A percentile compares a stretch with the other conserved stretches of the same genome.
Evolutionary conservation across 2,113 vertebrate genomes (phyloP).

Genomic region (Dasyornis broadbenti): DNA sequence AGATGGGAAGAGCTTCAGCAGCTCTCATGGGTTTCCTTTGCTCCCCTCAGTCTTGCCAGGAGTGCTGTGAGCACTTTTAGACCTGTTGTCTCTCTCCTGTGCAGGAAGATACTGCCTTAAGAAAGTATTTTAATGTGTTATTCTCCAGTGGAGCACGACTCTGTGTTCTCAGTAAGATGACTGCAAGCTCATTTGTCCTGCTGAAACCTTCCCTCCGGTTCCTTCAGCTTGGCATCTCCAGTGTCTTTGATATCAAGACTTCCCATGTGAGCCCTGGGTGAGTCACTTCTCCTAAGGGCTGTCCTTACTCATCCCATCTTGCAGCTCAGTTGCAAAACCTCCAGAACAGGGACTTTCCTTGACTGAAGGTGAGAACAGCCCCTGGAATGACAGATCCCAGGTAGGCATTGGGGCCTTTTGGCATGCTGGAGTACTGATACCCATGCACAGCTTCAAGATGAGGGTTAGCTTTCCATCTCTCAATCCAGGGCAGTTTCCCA

Average conservation of each 20-base stretch:
- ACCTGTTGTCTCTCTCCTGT: neutral
- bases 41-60: neutral
- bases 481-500: neutral
- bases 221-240: neutral
- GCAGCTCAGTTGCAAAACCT: neutral
- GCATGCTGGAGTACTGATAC: neutral
- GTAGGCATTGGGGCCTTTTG: fast-evolving
- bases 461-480: fast-evolving
- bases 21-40: neutral
- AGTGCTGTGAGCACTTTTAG: neutral
- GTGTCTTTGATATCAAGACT: neutral
- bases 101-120: neutral
- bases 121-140: neutral
- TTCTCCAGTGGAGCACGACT: neutral
- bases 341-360: neutral
- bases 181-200: neutral
- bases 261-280: neutral
- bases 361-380: neutral
- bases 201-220: neutral
- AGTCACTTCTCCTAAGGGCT: neutral
- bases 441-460: neutral
- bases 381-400: neutral
- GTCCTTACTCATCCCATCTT: neutral
- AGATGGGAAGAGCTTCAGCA: neutral
- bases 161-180: neutral